Percentiles rank a stretch among this genome's conserved stretches.
These are phyloP conservation scores for Catostomus latipinnis DNA, from an alignment of 2,797 vertebrate species.

Conservation along the genomic window DNA sequence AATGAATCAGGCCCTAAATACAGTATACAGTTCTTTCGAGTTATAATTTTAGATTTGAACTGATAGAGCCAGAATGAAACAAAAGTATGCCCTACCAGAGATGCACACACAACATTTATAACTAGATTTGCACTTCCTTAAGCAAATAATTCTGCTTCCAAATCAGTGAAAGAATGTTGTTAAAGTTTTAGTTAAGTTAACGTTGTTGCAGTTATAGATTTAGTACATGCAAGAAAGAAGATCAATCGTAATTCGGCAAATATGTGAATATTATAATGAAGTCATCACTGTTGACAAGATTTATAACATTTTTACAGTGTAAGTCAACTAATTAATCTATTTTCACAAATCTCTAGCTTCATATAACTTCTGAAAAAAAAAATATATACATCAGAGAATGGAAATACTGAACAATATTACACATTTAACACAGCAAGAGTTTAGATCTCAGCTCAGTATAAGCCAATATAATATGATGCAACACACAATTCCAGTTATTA, in stretches of 20 bases:
- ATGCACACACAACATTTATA: not conserved
- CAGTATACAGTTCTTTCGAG: conserved; percentile 17
- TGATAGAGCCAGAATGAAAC: conserved; percentile 2
- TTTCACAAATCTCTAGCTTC: not conserved
- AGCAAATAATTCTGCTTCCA: not conserved
- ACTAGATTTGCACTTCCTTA: not conserved
- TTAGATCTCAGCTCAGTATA: not conserved
- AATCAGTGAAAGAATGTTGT: not conserved
- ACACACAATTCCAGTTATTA: not conserved
- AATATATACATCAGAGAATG: not conserved
- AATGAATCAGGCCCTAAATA: conserved; percentile 32
- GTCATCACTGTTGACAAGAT: not conserved
- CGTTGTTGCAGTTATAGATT: not conserved
- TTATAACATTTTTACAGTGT: too few species aligned
- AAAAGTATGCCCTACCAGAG: not conserved
- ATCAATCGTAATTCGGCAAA: not conserved
- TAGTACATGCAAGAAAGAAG: not conserved
- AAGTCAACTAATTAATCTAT: not conserved
- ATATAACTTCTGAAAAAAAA: not conserved
- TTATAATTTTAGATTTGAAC: conserved; percentile 29
- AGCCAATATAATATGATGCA: conserved; percentile 10
- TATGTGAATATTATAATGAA: not conserved
- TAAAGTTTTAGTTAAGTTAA: not conserved
- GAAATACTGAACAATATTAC: not conserved
- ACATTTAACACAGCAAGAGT: not conserved